These are phyloP conservation scores for Holocentrus rufus DNA, from an alignment of 2,797 vertebrate genomes.

Conservation along the genomic window DNA sequence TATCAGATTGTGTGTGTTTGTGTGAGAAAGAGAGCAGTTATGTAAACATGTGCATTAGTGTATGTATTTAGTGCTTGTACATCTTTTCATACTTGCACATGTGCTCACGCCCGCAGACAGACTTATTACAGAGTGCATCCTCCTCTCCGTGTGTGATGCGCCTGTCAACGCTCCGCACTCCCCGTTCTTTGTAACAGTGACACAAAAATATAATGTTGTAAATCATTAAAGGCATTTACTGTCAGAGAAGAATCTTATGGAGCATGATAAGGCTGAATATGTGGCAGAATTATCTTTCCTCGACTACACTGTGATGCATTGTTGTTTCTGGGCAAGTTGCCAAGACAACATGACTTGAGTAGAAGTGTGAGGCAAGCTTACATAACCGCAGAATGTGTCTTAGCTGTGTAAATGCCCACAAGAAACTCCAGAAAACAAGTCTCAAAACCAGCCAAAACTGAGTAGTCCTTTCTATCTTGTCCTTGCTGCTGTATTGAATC, in stretches of 20 bases:
- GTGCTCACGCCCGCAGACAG: background rate
- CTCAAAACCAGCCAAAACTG: slow-evolving; percentile 12
- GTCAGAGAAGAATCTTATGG: slow-evolving; percentile 54
- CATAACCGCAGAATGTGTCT: slow-evolving; percentile 56
- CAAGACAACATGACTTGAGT: slow-evolving; percentile 57
- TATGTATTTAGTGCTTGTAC: slow-evolving; percentile 1
- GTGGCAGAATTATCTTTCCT: slow-evolving; percentile 54
- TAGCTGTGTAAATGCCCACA: slow-evolving; percentile 51
- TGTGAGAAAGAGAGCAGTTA: background rate
- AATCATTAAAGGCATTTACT: slow-evolving; percentile 37
- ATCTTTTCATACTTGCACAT: background rate
- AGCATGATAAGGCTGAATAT: slow-evolving; percentile 59
- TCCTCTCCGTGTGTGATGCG: background rate
- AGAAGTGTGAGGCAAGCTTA: slow-evolving; percentile 53
- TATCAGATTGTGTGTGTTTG: slow-evolving; percentile 30
- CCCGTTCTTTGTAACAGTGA: slow-evolving; percentile 17
- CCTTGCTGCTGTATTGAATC: background rate
- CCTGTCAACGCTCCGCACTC: slow-evolving; percentile 5
- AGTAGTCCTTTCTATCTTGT: background rate
- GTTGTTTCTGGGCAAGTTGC: slow-evolving; percentile 68
- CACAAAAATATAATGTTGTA: slow-evolving; percentile 28
- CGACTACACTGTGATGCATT: slow-evolving; percentile 39
- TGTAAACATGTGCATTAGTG: slow-evolving; percentile 3
- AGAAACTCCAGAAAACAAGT: slow-evolving; percentile 19
- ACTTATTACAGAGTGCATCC: slow-evolving; percentile 4